Evolutionary conservation across 2,113 vertebrate genomes (phyloP).

Genomic region (Podilymbus podiceps): DNA sequence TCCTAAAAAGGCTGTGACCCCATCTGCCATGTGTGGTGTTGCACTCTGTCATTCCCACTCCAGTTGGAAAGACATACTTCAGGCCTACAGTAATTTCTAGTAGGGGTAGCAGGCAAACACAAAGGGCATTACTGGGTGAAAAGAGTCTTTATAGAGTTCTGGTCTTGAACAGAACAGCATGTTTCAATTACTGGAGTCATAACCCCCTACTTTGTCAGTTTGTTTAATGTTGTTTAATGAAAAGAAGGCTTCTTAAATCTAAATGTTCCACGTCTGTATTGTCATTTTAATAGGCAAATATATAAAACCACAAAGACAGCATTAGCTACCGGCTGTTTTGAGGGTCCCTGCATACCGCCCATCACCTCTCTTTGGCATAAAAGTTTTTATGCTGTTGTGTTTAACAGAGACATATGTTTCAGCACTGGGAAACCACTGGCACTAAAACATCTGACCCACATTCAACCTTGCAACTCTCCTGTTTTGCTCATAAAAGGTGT

Average conservation of each 20-base stretch:
- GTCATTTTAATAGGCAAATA: conserved; percentile 77
- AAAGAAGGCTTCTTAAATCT: conserved; percentile 73
- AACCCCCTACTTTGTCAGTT: conserved; percentile 68
- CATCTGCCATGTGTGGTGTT: conserved; percentile 40
- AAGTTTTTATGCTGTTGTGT: background rate
- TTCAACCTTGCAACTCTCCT: background rate
- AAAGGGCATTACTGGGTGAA: conserved; percentile 58
- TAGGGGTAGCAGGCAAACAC: conserved; percentile 59
- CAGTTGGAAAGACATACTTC: conserved; percentile 26
- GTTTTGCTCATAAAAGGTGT: background rate
- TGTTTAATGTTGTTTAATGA: conserved; percentile 73
- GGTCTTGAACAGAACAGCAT: conserved; percentile 68
- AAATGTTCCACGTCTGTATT: conserved; percentile 70
- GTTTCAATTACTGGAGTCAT: conserved; percentile 77
- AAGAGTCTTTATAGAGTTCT: conserved; percentile 67
- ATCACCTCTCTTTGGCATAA: background rate
- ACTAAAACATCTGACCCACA: background rate
- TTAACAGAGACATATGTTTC: background rate
- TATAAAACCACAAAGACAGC: conserved; percentile 60
- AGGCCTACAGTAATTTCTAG: conserved; percentile 44
- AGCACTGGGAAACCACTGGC: background rate
- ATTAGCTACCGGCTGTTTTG: conserved; percentile 62
- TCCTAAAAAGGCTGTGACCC: conserved; percentile 44
- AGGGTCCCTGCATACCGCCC: background rate
- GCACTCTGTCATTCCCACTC: conserved; percentile 52